These are phyloP conservation scores for Rhabdophis nuchalis DNA, from an alignment of 2,797 vertebrate genomes.

Conservation along the genomic window DNA sequence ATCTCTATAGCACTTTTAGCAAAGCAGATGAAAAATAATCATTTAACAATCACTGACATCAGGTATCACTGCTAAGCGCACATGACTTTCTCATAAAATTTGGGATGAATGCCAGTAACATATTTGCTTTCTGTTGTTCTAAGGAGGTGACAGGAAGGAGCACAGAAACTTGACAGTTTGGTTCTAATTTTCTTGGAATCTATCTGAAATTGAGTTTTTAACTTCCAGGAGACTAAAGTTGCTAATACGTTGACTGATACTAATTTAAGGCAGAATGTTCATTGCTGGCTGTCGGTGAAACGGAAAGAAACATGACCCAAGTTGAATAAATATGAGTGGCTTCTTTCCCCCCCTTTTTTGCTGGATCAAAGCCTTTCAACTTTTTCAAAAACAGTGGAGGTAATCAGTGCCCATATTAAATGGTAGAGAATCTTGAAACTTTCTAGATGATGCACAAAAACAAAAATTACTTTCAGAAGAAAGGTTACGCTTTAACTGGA, in stretches of 20 bases:
- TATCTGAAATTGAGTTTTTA: background rate
- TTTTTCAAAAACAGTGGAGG: conserved; percentile 4
- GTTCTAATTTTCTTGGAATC: conserved; percentile 1
- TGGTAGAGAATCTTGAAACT: conserved; percentile 11
- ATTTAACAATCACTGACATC: background rate
- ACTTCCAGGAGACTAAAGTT: background rate
- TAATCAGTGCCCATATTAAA: background rate
- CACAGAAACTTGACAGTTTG: background rate
- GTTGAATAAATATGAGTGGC: conserved; percentile 9
- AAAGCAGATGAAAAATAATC: background rate
- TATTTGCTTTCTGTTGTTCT: conserved; percentile 3
- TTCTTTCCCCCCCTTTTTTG: background rate
- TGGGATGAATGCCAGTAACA: background rate
- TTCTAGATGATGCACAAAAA: conserved; percentile 4
- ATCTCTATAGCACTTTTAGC: background rate
- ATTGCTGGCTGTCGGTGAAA: background rate
- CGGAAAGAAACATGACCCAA: background rate
- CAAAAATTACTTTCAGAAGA: conserved; percentile 8
- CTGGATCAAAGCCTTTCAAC: background rate
- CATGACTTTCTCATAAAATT: background rate
- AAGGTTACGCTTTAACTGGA: conserved; percentile 18
- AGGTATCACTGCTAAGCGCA: background rate
- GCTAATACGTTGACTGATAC: background rate
- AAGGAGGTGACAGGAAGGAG: background rate
- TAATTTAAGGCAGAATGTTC: conserved; percentile 5